Conservation (phyloP, 2,797 vertebrate genomes). For the Poecilia picta region DNA sequence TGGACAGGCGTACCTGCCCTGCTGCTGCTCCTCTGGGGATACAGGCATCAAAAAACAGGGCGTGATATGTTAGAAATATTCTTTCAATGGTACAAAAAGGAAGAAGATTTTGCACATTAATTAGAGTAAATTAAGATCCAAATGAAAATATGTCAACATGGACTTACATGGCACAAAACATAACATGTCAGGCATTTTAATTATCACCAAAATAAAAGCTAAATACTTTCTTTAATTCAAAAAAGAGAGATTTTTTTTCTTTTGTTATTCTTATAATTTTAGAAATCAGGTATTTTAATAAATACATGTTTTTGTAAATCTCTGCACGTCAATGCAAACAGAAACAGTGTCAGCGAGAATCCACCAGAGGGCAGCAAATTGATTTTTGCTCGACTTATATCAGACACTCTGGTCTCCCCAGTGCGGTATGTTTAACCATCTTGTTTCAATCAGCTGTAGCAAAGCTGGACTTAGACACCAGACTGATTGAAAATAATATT, state of each 20-base stretch:
- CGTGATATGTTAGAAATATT: slow-evolving; percentile 38
- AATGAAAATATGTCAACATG: background rate
- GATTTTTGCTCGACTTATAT: slow-evolving; percentile 12
- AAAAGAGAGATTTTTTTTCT: background rate
- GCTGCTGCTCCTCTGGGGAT: slow-evolving; percentile 62
- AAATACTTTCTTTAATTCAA: background rate
- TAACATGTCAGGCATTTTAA: background rate
- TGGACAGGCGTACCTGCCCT: slow-evolving; percentile 57
- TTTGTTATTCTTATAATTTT: background rate
- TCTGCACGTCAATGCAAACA: background rate
- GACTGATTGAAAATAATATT: slow-evolving; percentile 58
- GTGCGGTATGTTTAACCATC: slow-evolving; percentile 33
- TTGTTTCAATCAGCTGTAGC: slow-evolving; percentile 62
- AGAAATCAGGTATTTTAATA: background rate
- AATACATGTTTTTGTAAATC: background rate
- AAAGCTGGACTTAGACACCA: slow-evolving; percentile 18
- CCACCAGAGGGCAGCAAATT: slow-evolving; percentile 78
- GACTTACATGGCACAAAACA: background rate
- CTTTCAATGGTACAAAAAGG: background rate
- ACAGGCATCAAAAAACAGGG: slow-evolving; percentile 65
- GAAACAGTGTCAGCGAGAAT: slow-evolving; percentile 8
- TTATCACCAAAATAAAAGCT: background rate
- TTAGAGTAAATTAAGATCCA: background rate
- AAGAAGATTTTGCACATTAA: background rate
- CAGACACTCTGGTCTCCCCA: slow-evolving; percentile 1